Base-by-base conservation (phyloP, 1,140 invertebrate species). In the Odontomachus brunneus region DNA sequence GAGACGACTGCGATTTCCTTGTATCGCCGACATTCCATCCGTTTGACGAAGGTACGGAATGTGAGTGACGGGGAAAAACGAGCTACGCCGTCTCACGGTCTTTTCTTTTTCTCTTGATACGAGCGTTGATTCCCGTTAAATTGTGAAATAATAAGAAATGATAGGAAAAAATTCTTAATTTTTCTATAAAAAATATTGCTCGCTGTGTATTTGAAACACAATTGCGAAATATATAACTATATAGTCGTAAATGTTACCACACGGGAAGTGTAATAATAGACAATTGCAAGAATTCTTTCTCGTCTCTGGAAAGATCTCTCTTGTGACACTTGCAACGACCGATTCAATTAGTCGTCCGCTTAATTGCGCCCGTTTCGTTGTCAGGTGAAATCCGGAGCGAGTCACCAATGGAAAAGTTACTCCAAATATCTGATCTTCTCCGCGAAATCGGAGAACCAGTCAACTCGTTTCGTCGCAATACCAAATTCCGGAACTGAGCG, bases 401-500 rank as follows among this genome's bases (percentile, higher is more conserved):
- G 63, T 69, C 74, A 69, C 55, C 75, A 80, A 7, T 71, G 75
- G 65, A 80, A 80, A 57, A 80, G 65, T 80, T 71, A 71, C 65
- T 69, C 75, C 33, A 80, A 80, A 14, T 80, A 22, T 33, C n/a
- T 71, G 51, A 22, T n/a, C 65, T 80, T 80, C 38, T 59, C 38
- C 24, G 48, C 75, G 22, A 80, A 80, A 14, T 48, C 65, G 22
- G 65, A 71, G 22, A 80, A 71, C 75, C 65, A 59, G 65, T 71
- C 75, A n/a, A 29, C 62, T 66, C 19, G 48, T 53, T 29, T n/a
- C 26, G 38, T 22, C 22, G 29, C 49, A 48, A 29, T 48, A 80
- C 53, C 33, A 29, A 33, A 80, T 69, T 59, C 65, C 24, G 38
- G 48, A 14, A 76, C 29, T 14, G 24, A 71, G 19, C 38, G 62